Base-by-base conservation (phyloP, 1,140 invertebrate genomes). In the Drosophila persimilis region DNA sequence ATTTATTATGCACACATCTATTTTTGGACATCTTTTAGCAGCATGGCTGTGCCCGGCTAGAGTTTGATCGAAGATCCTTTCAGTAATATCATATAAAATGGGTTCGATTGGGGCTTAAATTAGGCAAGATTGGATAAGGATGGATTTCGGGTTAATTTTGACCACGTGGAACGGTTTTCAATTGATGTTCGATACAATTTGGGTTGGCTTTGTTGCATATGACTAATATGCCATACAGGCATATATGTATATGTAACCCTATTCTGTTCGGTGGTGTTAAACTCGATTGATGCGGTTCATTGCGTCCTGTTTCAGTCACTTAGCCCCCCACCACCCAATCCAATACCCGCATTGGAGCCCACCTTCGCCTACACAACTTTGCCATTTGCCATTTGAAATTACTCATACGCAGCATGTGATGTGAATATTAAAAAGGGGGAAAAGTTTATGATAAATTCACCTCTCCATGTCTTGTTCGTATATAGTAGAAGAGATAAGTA, bases 321-420 rank as follows among this genome's bases (percentile, higher is more conserved):
- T 69, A 35, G 46, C 26, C 43, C 20, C 13, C 17, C 17, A 17
- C 17, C 17, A 17, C 0, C 17, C 17, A 17, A 17, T 17, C 17
- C 17, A 17, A 44, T 50, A 41, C 45, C 29, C 26, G 31, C 31
- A 9, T 35, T 26, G 22, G 13, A 24, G n/a, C 39, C 13, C 35
- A 11, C 52, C n/a, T 39, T 41, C n/a, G 13, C 51, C 43, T 54
- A 54, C 62, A 56, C 55, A 55, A 70, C 69, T 62, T 55, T 63
- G 77, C 53, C 58, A 69, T 78, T 63, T 63, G 66, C 72, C 43
- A 69, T 58, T 53, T 44, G 46, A 60, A 72, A 80, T 80, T 80
- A 76, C 77, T 72, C 73, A 80, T 80, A 80, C 73, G 78, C 78
- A 44, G 51, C 53, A 55, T 80, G 78, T 75, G 61, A 48, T 47